Evolutionary conservation across 2,888 invertebrate genomes (phyloP).

Genomic region (Nemotelus pantherinus): DNA sequence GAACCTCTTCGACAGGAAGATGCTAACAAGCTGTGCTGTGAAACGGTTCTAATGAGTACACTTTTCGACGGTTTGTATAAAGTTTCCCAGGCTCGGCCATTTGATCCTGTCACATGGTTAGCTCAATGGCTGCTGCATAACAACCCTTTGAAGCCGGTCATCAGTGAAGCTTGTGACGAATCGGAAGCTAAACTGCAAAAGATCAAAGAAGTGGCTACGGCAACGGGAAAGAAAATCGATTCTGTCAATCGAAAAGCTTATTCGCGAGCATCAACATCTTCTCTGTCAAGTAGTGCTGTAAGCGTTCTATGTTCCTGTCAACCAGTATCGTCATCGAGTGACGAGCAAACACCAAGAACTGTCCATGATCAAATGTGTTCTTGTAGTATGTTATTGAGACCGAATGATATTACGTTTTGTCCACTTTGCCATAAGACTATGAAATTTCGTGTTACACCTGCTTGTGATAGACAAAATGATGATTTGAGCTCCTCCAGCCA

Average conservation of each 20-base stretch:
- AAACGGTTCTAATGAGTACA: conserved; percentile 72
- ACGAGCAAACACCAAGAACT: background rate
- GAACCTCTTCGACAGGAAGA: conserved; percentile 75
- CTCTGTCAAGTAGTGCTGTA: conserved; percentile 2
- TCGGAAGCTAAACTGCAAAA: conserved; percentile 43
- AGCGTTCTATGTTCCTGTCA: conserved; percentile 17
- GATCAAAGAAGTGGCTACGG: background rate
- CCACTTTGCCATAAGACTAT: conserved; percentile 44
- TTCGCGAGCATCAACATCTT: background rate
- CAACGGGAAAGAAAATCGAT: background rate
- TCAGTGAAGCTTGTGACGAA: conserved; percentile 48
- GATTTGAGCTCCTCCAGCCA: background rate
- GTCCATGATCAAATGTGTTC: conserved; percentile 11
- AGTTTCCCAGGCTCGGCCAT: conserved; percentile 76
- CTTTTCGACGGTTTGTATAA: conserved; percentile 72
- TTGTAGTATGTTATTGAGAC: conserved; percentile 11
- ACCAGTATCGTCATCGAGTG: background rate
- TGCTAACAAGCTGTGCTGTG: conserved; percentile 76
- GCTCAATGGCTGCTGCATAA: conserved; percentile 79
- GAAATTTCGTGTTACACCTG: conserved; percentile 2
- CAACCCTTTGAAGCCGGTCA: conserved; percentile 77
- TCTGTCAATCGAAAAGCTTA: background rate
- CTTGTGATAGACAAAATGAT: background rate
- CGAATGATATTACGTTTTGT: conserved; percentile 33
- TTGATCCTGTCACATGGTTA: conserved; percentile 80